phyloP scores from a whole-genome alignment of 2,113 vertebrate species.

The Anhinga anhinga region DNA sequence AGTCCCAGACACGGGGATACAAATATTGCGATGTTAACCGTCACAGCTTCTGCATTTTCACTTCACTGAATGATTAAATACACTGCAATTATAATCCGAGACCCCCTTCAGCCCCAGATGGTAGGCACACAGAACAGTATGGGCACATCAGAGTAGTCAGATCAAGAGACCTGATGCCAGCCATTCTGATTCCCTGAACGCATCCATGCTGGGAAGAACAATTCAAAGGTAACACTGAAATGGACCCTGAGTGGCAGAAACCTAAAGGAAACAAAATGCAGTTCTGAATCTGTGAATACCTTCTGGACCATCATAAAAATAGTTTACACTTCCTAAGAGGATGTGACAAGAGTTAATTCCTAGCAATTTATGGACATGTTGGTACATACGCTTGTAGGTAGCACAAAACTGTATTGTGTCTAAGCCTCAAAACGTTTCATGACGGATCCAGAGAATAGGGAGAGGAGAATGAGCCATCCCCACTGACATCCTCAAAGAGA shows the following conservation, averaged over 20 bases:
- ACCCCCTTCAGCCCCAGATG: not conserved
- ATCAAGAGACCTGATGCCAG: not conserved
- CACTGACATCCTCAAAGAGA: not conserved
- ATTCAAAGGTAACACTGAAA: not conserved
- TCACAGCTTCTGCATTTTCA: not conserved
- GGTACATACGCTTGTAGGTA: rapidly evolving
- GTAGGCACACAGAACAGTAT: not conserved
- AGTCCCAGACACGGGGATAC: rapidly evolving
- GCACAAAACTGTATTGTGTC: not conserved
- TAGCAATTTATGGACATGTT: rapidly evolving
- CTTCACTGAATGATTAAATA: not conserved
- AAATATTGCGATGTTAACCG: rapidly evolving
- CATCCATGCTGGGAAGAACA: not conserved
- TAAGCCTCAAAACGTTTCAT: not conserved
- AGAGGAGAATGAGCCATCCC: not conserved
- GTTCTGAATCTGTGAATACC: not conserved
- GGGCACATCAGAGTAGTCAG: rapidly evolving
- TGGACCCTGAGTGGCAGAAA: not conserved
- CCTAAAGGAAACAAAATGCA: not conserved
- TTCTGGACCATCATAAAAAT: not conserved
- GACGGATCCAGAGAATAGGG: not conserved
- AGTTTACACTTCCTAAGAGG: not conserved
- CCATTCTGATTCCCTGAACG: not conserved
- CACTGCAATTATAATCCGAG: too few species aligned
- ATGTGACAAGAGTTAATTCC: not conserved